Base-by-base conservation (phyloP, 2,888 invertebrate genomes). In the Epinotia ramella region DNA sequence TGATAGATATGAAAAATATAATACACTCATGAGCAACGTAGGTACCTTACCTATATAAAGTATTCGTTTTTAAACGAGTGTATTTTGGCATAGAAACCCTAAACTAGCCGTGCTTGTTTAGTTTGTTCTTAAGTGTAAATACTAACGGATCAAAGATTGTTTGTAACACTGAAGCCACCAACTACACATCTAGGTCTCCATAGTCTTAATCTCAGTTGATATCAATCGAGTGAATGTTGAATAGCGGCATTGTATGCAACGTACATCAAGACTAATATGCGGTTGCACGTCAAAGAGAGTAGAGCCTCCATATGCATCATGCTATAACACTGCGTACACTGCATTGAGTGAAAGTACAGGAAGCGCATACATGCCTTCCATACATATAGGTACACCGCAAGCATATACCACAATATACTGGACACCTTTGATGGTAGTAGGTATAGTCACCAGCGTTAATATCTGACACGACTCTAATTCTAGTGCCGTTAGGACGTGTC, bases 261-360 rank as follows among this genome's bases (percentile, higher is more conserved):
- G 9, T 40, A 9, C 40, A 40, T 40, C 40, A 40, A 9, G 7
- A n/a, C 33, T 33, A 33, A 16, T 40, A 33, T 18, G 33, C 63
- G 20, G 63, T 63, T n/a, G 40, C n/a, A 18, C 12, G 12, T 44
- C 63, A 63, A 63, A 63, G 63, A 63, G 40, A 63, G 40, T 40
- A 2, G 18, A 44, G 6, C 40, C n/a, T 11, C 18, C 18, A 24
- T 20, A 57, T 16, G 9, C 6, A 63, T 18, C 18, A 40, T 40
- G 63, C 63, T 40, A 44, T 18, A 18, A 63, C 63, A 40, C 4
- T 40, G 40, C 11, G 40, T 44, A 63, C 18, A 44, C 63, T 44
- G 44, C 63, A 53, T 53, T 53, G 11, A 33, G 63, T 63, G 63
- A 63, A 63, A 63, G 63, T 63, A 63, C 63, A 44, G 63, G 63